Evolutionary conservation across 2,797 vertebrate genomes (phyloP), one percentile per base, ranked within the genome.

Genomic region (Rhabdomys pumilio): DNA sequence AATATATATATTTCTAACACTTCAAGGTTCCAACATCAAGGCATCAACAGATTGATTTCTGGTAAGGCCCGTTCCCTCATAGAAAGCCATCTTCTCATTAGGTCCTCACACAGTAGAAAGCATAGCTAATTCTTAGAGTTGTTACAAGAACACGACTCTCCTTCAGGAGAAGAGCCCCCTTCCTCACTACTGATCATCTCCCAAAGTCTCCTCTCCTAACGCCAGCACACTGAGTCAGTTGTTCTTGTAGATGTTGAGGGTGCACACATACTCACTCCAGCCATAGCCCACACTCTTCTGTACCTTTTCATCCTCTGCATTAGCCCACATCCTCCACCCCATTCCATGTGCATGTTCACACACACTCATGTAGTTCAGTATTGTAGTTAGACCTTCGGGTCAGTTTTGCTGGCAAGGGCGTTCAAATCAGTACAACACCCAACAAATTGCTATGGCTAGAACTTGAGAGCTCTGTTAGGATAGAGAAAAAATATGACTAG

Each of bases 391-490:
- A 34, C 83, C 14, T 50, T 89, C 34, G 22, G 17, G 41, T 77
- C 67, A 75, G 29, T 38, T 87, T 94, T 84, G 31, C 50, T 90
- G 82, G 59, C n/a, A 63, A 50, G 1, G 12, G 5, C 72, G 91
- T 59, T 76, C 47, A 50, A 82, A 95, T 14, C 59, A 94, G 10
- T 53, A 67, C 29, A 92, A 92, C 17, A 53, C 22, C 20, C 29
- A 84, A 76, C 47, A 57, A 83, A 47, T 65, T 87, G 6, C 19
- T 81, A 90, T 7, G 57, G 34, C 69, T n/a, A 41, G 91, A 77
- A 90, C 80, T 53, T 29, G 69, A 73, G 72, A 90, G 41, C 87
- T 95, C 90, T 47, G 7, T 83, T 87, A 88, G 63, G 29, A 90
- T 41, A 84, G 5, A 73, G 8, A 72, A 91, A 91, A 3, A 2